Base-by-base conservation (phyloP, 1,140 invertebrate genomes). In the Zaprionus nigranus region DNA sequence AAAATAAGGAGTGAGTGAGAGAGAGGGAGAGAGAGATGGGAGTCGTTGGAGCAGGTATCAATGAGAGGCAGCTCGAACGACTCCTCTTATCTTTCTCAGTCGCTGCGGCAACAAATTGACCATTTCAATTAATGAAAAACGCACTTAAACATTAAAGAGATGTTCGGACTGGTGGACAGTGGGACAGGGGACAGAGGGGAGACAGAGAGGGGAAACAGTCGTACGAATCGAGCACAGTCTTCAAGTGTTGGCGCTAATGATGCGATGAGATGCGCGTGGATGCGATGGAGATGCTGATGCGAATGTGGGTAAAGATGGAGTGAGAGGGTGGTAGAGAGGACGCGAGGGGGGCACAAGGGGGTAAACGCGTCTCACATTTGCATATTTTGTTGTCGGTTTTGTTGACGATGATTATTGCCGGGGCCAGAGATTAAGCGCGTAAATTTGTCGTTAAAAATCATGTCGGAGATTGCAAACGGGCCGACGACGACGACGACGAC, bases 391-490 rank as follows among this genome's bases (percentile, higher is more conserved):
- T 90, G 85, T 81, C 67, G 69, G 51, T 54, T 53, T 62, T 64
- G 68, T 54, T 67, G 78, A 61, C 63, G 61, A 63, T 73, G 63
- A 74, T 72, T 77, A 65, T 68, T 73, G 69, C 61, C 38, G 70
- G 75, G 70, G 63, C 70, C 59, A 74, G 64, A 85, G 85, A 88
- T 88, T 88, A 88, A 90, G 78, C 85, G 81, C 85, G 85, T 88
- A 88, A 88, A 88, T 88, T 88, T 88, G 85, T 88, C 85, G 85
- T 88, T 90, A 88, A 88, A 90, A 88, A 90, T 88, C 85, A 90
- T 88, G 85, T 88, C 75, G 78, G 75, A 82, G 79, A 81, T 85
- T 78, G 71, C 57, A 46, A 53, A 22, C 17, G 46, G 34, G 43
- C 28, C 30, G 20, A n/a, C 28, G 26, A n/a, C 12, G 11, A 17